Evolutionary conservation across 2,113 vertebrate genomes (phyloP).

Genomic region (Heterotilapia buettikoferi): DNA sequence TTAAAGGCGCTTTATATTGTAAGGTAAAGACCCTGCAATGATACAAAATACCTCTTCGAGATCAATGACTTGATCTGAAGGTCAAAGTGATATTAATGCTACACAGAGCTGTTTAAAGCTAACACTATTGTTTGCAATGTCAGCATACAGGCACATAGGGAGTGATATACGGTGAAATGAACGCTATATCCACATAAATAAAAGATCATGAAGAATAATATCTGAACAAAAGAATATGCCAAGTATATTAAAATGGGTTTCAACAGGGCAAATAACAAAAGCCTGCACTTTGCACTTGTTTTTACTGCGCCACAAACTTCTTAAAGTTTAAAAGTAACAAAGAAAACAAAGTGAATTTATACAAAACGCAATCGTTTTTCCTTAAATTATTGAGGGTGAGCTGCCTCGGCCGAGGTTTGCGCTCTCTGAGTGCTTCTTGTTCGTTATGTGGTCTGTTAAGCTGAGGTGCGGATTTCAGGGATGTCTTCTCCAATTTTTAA

Average conservation of each 20-base stretch:
- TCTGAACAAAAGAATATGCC: not conserved
- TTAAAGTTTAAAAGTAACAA: not conserved
- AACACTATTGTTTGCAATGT: not conserved
- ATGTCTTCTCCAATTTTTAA: not conserved
- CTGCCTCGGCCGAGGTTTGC: not conserved
- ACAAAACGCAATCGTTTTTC: accelerated
- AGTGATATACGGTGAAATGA: not conserved
- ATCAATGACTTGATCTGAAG: not conserved
- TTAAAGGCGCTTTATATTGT: not conserved
- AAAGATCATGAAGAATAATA: not conserved
- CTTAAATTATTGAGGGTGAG: not conserved
- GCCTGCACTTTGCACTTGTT: not conserved
- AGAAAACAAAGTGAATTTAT: not conserved
- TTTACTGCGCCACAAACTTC: not conserved
- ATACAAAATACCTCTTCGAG: not conserved
- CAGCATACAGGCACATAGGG: not conserved
- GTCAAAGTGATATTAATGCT: not conserved
- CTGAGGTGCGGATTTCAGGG: not conserved
- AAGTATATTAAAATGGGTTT: not conserved
- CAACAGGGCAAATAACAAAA: not conserved
- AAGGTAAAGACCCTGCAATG: not conserved
- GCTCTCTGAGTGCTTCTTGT: not conserved
- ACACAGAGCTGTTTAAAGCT: not conserved
- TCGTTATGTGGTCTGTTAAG: not conserved
- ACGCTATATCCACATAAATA: not conserved